Evolutionary conservation across 2,888 invertebrate species (phyloP), one percentile per base, ranked within the genome.

Genomic region (Trissoscelio sp.): DNA sequence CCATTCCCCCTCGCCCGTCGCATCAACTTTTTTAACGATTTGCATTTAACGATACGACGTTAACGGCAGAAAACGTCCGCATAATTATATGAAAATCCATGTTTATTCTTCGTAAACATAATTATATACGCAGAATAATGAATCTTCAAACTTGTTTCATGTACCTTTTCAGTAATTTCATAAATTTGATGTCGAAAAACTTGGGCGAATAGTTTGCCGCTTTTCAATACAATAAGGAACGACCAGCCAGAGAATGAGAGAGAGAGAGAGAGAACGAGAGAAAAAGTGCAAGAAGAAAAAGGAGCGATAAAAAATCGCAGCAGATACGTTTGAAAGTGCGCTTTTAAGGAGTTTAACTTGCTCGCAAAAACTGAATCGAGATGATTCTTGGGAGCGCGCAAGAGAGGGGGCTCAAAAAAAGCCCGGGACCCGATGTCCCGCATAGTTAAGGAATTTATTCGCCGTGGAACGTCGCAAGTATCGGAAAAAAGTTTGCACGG

Each of bases 371-470:
- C 44, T 51, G 42, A 58, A 53, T 77, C 58, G 67, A 51, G 60
- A 42, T 55, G 73, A 64, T 73, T 73, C 62, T 48, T 48, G 14
- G 42, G 20, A 11, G 11, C 12, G 39, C 12, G 14, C 1, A 20
- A 11, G n/a, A 7, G 22, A 14, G 22, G 39, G 37, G 11, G 18
- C 6, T 9, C 37, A 34, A 22, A 37, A 62, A 72, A 51, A 20
- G 39, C 57, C 39, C 12, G 37, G 64, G 44, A 58, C 31, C 48
- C 53, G 24, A 60, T 22, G 69, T 77, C 70, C 70, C 64, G 64
- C 69, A 64, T 69, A 70, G 78, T 78, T 78, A 70, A 57, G 57
- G 48, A 78, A 62, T 62, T 78, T 28, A 70, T 78, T 60, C 57
- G 18, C 16, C 14, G 9, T n/a, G 44, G 37, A 58, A 51, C 9